These are phyloP conservation scores for Parotocinclus haroldoi DNA, from an alignment of 2,797 vertebrate genomes.

Conservation along the genomic window DNA sequence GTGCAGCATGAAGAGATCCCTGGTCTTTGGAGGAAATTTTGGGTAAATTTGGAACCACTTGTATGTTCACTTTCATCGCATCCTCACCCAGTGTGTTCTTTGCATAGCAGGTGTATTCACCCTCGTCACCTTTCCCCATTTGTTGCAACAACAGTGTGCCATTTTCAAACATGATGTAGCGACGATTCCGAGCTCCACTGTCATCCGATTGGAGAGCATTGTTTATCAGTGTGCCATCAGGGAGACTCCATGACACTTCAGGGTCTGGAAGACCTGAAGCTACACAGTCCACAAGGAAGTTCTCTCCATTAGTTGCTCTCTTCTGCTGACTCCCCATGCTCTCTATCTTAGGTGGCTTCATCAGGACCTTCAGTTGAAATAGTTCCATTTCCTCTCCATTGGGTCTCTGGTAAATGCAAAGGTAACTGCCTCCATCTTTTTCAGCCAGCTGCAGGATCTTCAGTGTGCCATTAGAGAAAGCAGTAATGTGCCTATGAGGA, in stretches of 20 bases:
- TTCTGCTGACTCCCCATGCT: constrained; percentile 63
- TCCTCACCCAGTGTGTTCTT: constrained; percentile 76
- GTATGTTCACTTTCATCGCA: constrained; percentile 72
- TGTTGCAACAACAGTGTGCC: constrained; percentile 76
- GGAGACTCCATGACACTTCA: constrained; percentile 76
- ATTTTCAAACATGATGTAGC: constrained; percentile 75
- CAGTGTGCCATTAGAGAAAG: constrained; percentile 75
- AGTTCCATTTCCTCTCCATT: constrained; percentile 76
- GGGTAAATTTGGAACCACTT: constrained; percentile 64
- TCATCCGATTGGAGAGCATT: constrained; percentile 75
- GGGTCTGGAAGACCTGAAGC: constrained; percentile 76
- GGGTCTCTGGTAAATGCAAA: constrained; percentile 71
- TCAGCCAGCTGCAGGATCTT: constrained; percentile 75
- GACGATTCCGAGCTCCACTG: constrained; percentile 65
- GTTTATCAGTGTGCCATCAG: constrained; percentile 77
- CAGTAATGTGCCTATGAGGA: constrained; percentile 71
- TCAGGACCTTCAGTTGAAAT: constrained; percentile 74
- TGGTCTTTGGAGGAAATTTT: constrained; percentile 61
- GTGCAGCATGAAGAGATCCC: constrained; percentile 50
- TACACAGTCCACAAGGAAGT: constrained; percentile 77
- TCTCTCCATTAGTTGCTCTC: constrained; percentile 69
- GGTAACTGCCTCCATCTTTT: constrained; percentile 71
- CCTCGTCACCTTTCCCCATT: constrained; percentile 74
- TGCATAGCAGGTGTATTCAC: constrained; percentile 77
- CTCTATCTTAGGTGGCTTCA: constrained; percentile 75